Percentiles rank a stretch among this genome's conserved stretches.
Evolutionary conservation across 2,888 invertebrate species (phyloP).

Genomic region (Podabrus alpinus): DNA sequence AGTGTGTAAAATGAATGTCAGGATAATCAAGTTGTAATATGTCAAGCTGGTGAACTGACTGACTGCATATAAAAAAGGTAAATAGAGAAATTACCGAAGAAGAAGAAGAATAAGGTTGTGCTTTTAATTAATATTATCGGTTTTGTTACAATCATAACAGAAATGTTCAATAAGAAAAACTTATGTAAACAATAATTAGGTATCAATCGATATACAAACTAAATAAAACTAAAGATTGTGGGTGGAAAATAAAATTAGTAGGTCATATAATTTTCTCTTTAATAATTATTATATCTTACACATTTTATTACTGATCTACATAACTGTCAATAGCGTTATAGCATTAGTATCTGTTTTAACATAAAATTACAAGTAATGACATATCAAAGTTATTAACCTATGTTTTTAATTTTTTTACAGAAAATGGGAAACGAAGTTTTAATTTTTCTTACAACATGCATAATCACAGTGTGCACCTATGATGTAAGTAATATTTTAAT

Average conservation of each 20-base stretch:
- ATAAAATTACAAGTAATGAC: neutral
- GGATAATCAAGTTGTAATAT: neutral
- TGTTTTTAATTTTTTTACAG: conserved; percentile 31
- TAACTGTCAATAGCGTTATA: neutral
- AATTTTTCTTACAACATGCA: conserved; percentile 40
- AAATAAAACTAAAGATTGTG: neutral
- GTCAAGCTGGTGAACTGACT: too few species aligned
- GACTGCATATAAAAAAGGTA: neutral
- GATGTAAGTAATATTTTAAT: conserved; percentile 41
- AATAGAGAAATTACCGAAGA: neutral
- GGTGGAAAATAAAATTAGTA: neutral
- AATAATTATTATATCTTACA: neutral
- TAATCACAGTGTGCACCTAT: conserved; percentile 38
- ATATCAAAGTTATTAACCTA: neutral
- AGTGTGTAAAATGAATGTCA: neutral
- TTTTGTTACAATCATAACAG: neutral
- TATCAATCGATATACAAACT: neutral
- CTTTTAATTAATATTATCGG: neutral
- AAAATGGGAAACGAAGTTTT: conserved; percentile 40
- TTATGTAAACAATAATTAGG: neutral
- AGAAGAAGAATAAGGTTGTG: neutral
- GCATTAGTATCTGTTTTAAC: neutral
- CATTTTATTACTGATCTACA: neutral
- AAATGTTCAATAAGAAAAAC: neutral
- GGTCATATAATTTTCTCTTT: neutral